Conservation (phyloP, 2,113 vertebrate species). For the Calypte anna region DNA sequence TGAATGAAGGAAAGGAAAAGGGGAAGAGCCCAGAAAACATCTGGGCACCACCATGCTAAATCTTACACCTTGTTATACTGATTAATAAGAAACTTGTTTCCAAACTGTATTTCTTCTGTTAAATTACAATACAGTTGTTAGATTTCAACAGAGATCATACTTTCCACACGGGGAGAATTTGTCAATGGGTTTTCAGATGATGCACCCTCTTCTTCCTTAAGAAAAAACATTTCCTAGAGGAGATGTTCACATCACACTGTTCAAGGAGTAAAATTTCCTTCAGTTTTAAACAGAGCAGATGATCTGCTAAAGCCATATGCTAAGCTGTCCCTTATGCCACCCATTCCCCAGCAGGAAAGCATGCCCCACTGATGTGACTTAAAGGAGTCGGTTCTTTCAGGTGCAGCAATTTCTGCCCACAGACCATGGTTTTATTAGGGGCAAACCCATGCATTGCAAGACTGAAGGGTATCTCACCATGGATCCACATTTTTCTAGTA, state of each 20-base stretch:
- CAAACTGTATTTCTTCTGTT: background rate
- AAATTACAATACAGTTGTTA: background rate
- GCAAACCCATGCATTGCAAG: background rate
- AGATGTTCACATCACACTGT: background rate
- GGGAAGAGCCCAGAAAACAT: background rate
- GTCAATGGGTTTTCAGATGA: background rate
- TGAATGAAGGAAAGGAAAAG: background rate
- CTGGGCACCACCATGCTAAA: background rate
- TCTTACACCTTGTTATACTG: background rate
- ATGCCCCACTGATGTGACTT: background rate
- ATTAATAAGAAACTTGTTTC: background rate
- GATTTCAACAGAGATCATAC: background rate
- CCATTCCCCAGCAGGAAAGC: background rate
- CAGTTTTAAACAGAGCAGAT: background rate
- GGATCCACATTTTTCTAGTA: background rate
- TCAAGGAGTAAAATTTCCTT: background rate
- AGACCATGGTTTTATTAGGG: background rate
- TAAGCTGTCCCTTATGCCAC: background rate
- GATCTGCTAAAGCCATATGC: background rate
- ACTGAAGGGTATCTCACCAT: background rate
- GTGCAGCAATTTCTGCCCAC: background rate
- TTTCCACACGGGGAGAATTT: background rate
- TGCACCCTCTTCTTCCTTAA: background rate
- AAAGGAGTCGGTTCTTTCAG: background rate
- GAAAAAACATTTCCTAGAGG: background rate